Evolutionary conservation across 2,888 invertebrate species (phyloP).

Genomic region (Harpalus rubripes): DNA sequence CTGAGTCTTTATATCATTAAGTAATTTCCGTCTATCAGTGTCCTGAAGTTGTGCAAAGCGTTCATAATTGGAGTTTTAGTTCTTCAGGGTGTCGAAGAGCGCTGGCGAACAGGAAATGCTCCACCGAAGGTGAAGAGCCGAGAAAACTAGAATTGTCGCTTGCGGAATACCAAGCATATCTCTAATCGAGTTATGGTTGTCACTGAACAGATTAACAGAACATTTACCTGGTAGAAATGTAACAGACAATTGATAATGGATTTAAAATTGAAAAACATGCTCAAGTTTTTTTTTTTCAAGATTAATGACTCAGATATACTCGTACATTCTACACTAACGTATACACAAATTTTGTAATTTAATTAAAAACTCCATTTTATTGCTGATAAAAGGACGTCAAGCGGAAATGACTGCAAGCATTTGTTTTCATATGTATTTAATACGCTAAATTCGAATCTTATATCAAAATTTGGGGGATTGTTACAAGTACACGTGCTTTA

Average conservation of each 20-base stretch:
- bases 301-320: too few species aligned
- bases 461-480: too few species aligned
- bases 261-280: background rate
- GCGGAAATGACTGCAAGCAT: too few species aligned
- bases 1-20: constrained; percentile 14
- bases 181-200: constrained; percentile 13
- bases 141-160: constrained; percentile 35
- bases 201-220: constrained; percentile 34
- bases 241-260: constrained; percentile 28
- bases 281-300: background rate
- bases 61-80: constrained; percentile 34
- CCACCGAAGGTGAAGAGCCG: constrained; percentile 5
- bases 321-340: too few species aligned
- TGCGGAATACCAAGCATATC: constrained; percentile 20
- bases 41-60: constrained; percentile 31
- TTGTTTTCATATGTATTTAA: too few species aligned
- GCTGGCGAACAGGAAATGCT: constrained; percentile 35
- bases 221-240: constrained; percentile 29
- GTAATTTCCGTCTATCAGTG: constrained; percentile 6
- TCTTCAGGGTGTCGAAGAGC: constrained; percentile 7
- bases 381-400: too few species aligned
- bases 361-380: too few species aligned
- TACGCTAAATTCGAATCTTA: too few species aligned
- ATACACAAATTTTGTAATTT: too few species aligned
- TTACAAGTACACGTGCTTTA: too few species aligned